A percentile compares a stretch with the other conserved stretches of the same genome.
phyloP scores from a whole-genome alignment of 1,140 invertebrate genomes.

The Probaryconus sp. region DNA sequence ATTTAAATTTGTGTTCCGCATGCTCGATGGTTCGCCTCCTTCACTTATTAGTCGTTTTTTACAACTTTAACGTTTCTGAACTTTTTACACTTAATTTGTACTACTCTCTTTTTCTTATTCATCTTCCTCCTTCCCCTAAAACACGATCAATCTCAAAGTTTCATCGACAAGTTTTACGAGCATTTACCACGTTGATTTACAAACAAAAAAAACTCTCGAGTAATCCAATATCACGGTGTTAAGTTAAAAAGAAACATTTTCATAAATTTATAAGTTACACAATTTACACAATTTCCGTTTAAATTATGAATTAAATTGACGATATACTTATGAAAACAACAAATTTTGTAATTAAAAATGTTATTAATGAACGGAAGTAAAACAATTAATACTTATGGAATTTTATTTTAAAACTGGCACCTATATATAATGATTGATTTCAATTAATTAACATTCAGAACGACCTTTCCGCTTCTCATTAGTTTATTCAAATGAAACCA shows the following conservation, averaged over 20 bases:
- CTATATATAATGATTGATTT: no score
- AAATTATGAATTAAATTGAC: no score
- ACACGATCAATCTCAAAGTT: conserved; percentile 44
- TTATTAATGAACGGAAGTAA: no score
- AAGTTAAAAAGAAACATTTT: conserved; percentile 19
- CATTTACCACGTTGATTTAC: conserved; percentile 43
- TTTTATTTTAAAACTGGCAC: no score
- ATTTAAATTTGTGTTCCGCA: conserved; percentile 38
- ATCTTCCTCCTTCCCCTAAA: conserved; percentile 30
- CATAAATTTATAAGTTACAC: conserved; percentile 39
- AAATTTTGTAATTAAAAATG: no score
- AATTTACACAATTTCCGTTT: no score
- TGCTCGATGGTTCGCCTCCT: conserved; percentile 39
- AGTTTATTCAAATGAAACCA: no score
- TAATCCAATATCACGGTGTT: conserved; percentile 25
- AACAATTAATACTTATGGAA: no score
- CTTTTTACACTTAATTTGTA: conserved; percentile 57
- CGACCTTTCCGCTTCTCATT: no score
- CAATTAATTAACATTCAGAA: no score
- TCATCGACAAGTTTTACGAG: conserved; percentile 47
- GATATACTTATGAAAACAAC: no score
- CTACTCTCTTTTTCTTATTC: conserved; percentile 54
- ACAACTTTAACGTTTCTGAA: conserved; percentile 44
- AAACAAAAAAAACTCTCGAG: conserved; percentile 4
- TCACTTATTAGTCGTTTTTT: conserved; percentile 51